Evolutionary conservation across 2,888 invertebrate species (phyloP), one percentile per base, ranked within the genome.

Genomic region (Amphipoea oculea): DNA sequence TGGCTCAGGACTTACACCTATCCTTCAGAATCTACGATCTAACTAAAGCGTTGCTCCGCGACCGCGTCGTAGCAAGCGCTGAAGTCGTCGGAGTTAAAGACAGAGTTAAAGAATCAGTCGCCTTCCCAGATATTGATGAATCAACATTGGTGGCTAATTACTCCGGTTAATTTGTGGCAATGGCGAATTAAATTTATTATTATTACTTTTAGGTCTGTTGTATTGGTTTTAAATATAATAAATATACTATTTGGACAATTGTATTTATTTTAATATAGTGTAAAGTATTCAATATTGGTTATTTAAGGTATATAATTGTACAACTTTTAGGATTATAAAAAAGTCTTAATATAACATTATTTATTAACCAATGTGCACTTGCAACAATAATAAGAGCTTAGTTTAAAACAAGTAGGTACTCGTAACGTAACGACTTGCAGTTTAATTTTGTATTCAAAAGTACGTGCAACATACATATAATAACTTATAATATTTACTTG

Each of bases 1-100:
- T 96, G 45, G 96, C 95, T 3, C 91, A 89, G 57, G 94, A 96
- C 85, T 91, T 93, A 2, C 93, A 95, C n/a, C 88, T 96, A 51
- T 92, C 96, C 0, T 96, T 94, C 86, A 91, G 94, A 78, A 84
- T 96, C 20, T 88, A 93, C 48, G 96, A 96, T 68, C 86, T 96
- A 36, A 92, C 94, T 0, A 86, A 88, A 57, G 92, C 93, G 12
- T 78, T 96, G 40, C 81, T 96, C 36, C 88, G 88, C 4, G 92
- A 93, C 4, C 92, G 94, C 7, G 81, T 85, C 1, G 72, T 79
- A 2, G 76, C 83, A 7, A 74, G 76, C 17, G 86, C 91, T 2
- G 88, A 88, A 14, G 42, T 62, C 17, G 45, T 63, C 40, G 72
- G 48, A 4, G 78, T 67, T 20, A 79, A 89, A 36, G 79, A 78